Conservation (phyloP, 2,888 invertebrate genomes). For the Amiota mariae region DNA sequence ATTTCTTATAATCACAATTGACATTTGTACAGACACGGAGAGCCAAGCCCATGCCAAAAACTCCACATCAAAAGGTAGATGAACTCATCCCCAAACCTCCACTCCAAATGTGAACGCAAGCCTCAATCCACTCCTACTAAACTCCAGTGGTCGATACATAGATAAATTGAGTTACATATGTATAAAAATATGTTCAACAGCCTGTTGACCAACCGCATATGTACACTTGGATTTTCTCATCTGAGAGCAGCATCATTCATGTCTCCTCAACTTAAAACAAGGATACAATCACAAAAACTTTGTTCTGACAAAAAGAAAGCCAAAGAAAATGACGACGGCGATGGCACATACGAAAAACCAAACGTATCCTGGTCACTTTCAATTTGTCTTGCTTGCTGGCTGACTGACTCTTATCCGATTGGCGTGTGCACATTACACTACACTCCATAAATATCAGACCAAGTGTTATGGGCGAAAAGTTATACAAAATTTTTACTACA, state of each 20-base stretch:
- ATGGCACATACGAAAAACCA: slow-evolving; percentile 3
- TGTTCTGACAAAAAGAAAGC: slow-evolving; percentile 39
- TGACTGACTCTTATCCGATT: background rate
- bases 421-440: slow-evolving; percentile 4
- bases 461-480: too few relatives aligned
- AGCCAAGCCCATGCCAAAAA: background rate
- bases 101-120: background rate
- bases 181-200: slow-evolving; percentile 40
- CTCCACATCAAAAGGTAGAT: background rate
- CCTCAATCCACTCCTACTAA: too few relatives aligned
- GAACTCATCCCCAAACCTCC: background rate
- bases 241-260: slow-evolving; percentile 8
- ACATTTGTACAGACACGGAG: slow-evolving; percentile 45
- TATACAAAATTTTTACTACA: too few relatives aligned
- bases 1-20: slow-evolving; percentile 62
- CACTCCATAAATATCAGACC: too few relatives aligned
- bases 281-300: slow-evolving; percentile 42
- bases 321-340: slow-evolving; percentile 16
- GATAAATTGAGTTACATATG: slow-evolving; percentile 22
- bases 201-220: slow-evolving; percentile 65
- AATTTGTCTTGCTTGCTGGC: slow-evolving; percentile 50
- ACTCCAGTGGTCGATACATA: background rate
- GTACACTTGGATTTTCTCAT: slow-evolving; percentile 61
- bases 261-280: slow-evolving; percentile 1
- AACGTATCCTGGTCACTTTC: slow-evolving; percentile 57